A percentile compares a stretch with the other conserved stretches of the same genome.
These are phyloP conservation scores for Eleginops maclovinus DNA, from an alignment of 2,113 vertebrate genomes.

Conservation along the genomic window DNA sequence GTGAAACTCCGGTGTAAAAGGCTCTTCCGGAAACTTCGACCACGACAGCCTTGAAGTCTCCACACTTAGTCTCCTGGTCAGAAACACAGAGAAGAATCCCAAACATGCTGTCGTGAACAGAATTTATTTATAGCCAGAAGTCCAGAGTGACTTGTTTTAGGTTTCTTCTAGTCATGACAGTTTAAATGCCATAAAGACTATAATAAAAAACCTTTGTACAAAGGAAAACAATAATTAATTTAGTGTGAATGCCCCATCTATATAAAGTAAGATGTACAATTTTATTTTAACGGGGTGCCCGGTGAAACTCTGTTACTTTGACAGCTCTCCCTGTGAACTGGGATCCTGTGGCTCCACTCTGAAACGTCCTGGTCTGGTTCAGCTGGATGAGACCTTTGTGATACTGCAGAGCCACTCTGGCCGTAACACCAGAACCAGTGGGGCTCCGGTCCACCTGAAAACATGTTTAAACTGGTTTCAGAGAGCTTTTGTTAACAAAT, in stretches of 20 bases:
- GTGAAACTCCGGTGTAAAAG: conserved; percentile 90
- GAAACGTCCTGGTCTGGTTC: conserved; percentile 88
- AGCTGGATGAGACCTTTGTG: conserved; percentile 91
- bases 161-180: not conserved
- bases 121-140: not conserved
- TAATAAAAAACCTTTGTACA: not conserved
- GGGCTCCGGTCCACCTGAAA: conserved; percentile 94
- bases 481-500: not conserved
- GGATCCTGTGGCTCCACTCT: conserved; percentile 89
- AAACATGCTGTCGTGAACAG: not conserved
- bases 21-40: conserved; percentile 94
- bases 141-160: not conserved
- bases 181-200: not conserved
- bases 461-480: conserved; percentile 9
- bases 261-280: not conserved
- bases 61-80: conserved; percentile 88
- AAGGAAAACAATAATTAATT: not conserved
- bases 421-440: conserved; percentile 94
- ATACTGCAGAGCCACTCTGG: conserved; percentile 93
- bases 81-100: conserved; percentile 14
- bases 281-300: not conserved
- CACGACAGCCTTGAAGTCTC: conserved; percentile 88
- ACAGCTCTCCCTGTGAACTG: conserved; percentile 92
- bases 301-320: conserved; percentile 78
- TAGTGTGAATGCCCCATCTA: not conserved